These are phyloP conservation scores for Parazoanthus swiftii DNA, from an alignment of 92 coral and sea anemone genomes.

Conservation along the genomic window DNA sequence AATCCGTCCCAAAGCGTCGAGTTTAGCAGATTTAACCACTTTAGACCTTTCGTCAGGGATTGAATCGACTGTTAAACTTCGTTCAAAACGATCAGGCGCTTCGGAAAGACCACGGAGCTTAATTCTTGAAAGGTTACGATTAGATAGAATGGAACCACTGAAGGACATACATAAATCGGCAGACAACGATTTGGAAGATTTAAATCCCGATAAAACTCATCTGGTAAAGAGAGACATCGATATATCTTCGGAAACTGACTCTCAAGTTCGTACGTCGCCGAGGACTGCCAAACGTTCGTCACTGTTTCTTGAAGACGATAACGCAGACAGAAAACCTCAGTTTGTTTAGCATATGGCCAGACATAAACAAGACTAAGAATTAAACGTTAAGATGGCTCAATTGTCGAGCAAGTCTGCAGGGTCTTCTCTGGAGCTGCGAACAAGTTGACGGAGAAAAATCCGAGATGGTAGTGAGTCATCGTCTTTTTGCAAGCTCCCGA, in stretches of 20 bases:
- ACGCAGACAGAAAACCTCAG: conserved; percentile 79
- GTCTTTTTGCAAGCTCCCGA: neutral
- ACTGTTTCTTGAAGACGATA: conserved; percentile 70
- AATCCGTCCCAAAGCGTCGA: conserved; percentile 28
- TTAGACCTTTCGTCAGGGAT: conserved; percentile 27
- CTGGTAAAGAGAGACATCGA: conserved; percentile 23
- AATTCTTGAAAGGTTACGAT: conserved; percentile 51
- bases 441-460: neutral
- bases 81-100: conserved; percentile 40
- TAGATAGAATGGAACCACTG: conserved; percentile 50
- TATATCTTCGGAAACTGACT: conserved; percentile 26
- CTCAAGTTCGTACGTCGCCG: conserved; percentile 21
- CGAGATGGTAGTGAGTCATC: neutral
- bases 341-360: conserved; percentile 53
- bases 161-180: conserved; percentile 26
- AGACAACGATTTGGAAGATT: neutral
- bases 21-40: conserved; percentile 27
- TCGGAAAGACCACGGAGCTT: conserved; percentile 65
- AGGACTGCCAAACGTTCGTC: conserved; percentile 16
- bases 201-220: conserved; percentile 16
- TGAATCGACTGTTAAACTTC: conserved; percentile 23
- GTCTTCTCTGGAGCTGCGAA: neutral
- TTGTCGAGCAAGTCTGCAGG: neutral
- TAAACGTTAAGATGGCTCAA: neutral
- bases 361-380: neutral